Percentiles rank a stretch among this genome's conserved stretches.
phyloP scores from a whole-genome alignment of 2,888 invertebrate genomes.

The Ectobius pallidus region DNA sequence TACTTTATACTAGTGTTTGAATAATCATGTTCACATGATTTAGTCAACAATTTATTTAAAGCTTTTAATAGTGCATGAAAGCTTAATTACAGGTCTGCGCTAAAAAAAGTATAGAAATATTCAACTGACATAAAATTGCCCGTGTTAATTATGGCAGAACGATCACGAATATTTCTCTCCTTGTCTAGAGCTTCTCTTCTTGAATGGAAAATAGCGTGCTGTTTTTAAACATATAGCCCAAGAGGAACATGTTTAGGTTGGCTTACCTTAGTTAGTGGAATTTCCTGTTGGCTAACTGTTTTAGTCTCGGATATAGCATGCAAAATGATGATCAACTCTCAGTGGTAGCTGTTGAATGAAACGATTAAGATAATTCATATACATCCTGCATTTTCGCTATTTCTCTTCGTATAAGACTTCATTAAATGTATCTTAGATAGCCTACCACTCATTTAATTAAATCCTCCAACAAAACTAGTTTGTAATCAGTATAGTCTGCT shows the following conservation, averaged over 20 bases:
- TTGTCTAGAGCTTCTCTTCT: not conserved
- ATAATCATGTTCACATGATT: too few relatives aligned
- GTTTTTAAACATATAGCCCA: slow-evolving; percentile 11
- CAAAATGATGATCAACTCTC: slow-evolving; percentile 25
- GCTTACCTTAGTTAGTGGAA: not conserved
- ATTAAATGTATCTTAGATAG: not conserved
- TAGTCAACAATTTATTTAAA: too few relatives aligned
- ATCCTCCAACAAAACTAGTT: too few relatives aligned
- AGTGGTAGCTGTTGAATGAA: slow-evolving; percentile 12
- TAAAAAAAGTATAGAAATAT: too few relatives aligned
- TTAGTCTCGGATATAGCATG: slow-evolving; percentile 19
- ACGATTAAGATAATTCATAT: slow-evolving; percentile 1
- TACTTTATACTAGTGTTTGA: too few relatives aligned
- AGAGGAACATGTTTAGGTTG: not conserved
- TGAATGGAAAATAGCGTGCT: slow-evolving; percentile 30
- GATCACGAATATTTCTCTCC: not conserved
- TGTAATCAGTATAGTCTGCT: too few relatives aligned
- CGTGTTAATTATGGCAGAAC: not conserved
- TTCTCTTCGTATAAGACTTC: not conserved
- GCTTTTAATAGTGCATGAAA: too few relatives aligned
- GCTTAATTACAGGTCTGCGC: too few relatives aligned
- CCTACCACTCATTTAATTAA: too few relatives aligned
- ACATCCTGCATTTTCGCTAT: not conserved
- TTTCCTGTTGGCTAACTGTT: slow-evolving; percentile 16
- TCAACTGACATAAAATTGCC: slow-evolving; percentile 13